Conservation (phyloP, 1,140 invertebrate genomes). For the Drosophila sucinea region DNA sequence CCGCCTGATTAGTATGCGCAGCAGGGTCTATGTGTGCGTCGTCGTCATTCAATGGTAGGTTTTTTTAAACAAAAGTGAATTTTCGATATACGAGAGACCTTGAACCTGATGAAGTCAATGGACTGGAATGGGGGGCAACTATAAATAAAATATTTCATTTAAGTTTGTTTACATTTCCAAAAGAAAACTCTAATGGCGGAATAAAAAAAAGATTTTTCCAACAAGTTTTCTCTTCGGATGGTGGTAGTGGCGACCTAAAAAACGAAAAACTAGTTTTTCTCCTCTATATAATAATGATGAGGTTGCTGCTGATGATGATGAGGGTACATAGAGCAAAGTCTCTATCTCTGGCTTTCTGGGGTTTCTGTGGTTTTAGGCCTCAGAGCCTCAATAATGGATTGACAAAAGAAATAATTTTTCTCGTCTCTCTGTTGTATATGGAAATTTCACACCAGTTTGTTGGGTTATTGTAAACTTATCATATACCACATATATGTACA, state of each 20-base stretch:
- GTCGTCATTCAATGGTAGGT: slow-evolving; percentile 40
- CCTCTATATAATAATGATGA: slow-evolving; percentile 2
- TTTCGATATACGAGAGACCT: slow-evolving; percentile 56
- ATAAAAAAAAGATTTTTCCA: not conserved
- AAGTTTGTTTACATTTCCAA: not conserved
- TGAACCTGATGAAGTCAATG: slow-evolving; percentile 78
- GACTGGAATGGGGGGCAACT: slow-evolving; percentile 10
- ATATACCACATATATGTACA: not conserved
- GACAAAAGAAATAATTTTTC: slow-evolving; percentile 57
- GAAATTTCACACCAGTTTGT: slow-evolving; percentile 66
- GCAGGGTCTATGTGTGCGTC: slow-evolving; percentile 25
- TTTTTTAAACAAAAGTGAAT: slow-evolving; percentile 66
- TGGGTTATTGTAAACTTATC: slow-evolving; percentile 73
- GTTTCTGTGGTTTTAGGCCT: slow-evolving; percentile 40
- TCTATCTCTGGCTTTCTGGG: slow-evolving; percentile 34
- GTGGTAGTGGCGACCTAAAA: slow-evolving; percentile 61
- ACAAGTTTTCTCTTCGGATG: slow-evolving; percentile 51
- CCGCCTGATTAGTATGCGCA: slow-evolving; percentile 67
- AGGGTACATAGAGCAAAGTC: slow-evolving; percentile 57
- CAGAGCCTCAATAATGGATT: slow-evolving; percentile 39
- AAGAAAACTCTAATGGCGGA: not conserved
- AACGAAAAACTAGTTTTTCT: slow-evolving; percentile 62
- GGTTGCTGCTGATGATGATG: not conserved
- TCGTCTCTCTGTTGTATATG: slow-evolving; percentile 62
- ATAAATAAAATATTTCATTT: slow-evolving; percentile 16